These are phyloP conservation scores for Pseudoips prasinana DNA, from an alignment of 2,888 invertebrate species.

Conservation along the genomic window DNA sequence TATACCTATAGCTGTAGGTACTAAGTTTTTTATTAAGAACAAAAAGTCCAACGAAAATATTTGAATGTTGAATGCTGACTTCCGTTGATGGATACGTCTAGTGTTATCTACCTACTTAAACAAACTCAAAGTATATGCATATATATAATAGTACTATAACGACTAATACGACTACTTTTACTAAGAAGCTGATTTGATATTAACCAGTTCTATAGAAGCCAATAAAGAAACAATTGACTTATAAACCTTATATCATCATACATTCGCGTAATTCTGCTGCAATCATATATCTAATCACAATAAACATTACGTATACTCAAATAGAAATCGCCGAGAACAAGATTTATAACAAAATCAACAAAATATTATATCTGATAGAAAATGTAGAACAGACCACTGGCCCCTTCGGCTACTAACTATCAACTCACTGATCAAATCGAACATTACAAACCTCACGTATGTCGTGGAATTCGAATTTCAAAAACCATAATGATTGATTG, in stretches of 20 bases:
- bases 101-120: no score
- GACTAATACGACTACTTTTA: no score
- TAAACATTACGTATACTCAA: slow-evolving; percentile 24
- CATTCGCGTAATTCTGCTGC: slow-evolving; percentile 21
- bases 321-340: slow-evolving; percentile 34
- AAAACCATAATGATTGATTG: slow-evolving; percentile 79
- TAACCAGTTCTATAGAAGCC: no score
- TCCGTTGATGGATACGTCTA: no score
- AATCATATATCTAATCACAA: slow-evolving; percentile 27
- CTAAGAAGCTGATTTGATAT: no score
- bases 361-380: slow-evolving; percentile 41
- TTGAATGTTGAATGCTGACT: no score
- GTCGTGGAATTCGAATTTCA: slow-evolving; percentile 71
- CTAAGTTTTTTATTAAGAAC: no score
- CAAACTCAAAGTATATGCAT: no score
- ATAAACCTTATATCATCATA: slow-evolving; percentile 1
- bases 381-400: slow-evolving; percentile 25
- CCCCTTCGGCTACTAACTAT: slow-evolving; percentile 39
- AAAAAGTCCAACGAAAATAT: no score
- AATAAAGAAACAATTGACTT: no score
- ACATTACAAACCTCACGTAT: slow-evolving; percentile 63
- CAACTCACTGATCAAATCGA: slow-evolving; percentile 63
- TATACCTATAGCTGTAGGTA: no score
- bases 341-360: slow-evolving; percentile 35
- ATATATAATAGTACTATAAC: no score